These are phyloP conservation scores for Drosophila seclusa DNA, from an alignment of 2,888 invertebrate species.

Conservation along the genomic window DNA sequence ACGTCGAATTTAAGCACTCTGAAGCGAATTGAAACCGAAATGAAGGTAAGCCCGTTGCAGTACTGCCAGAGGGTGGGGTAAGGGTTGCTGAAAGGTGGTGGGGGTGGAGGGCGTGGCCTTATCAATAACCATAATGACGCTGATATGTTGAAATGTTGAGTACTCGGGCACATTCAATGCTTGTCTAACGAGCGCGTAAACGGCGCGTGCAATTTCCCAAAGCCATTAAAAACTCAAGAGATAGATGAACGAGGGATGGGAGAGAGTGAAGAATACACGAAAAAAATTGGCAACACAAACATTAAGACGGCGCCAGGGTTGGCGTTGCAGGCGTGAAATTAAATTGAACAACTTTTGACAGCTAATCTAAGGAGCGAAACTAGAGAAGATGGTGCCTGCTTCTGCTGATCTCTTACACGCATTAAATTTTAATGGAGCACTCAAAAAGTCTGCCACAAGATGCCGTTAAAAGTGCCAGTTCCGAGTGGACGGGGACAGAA, in stretches of 20 bases:
- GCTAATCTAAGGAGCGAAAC: slow-evolving; percentile 66
- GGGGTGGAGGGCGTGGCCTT: slow-evolving; percentile 38
- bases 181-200: slow-evolving; percentile 77
- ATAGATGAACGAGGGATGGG: slow-evolving; percentile 28
- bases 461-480: slow-evolving; percentile 49
- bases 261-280: not conserved
- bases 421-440: slow-evolving; percentile 82
- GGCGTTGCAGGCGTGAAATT: slow-evolving; percentile 65
- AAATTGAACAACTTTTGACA: slow-evolving; percentile 82
- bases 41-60: not conserved
- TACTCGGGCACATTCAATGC: slow-evolving; percentile 50
- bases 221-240: slow-evolving; percentile 71
- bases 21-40: not conserved
- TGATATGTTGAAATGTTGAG: slow-evolving; percentile 48
- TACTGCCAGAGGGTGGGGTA: not conserved
- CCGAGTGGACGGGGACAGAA: slow-evolving; percentile 22
- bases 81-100: not conserved
- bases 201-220: slow-evolving; percentile 79
- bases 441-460: slow-evolving; percentile 74
- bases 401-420: slow-evolving; percentile 72
- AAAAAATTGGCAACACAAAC: slow-evolving; percentile 77
- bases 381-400: slow-evolving; percentile 36
- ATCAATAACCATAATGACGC: slow-evolving; percentile 76
- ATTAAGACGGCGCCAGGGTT: slow-evolving; percentile 58
- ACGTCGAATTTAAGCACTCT: not conserved